These are phyloP conservation scores for Trematomus loennbergii DNA, from an alignment of 2,113 vertebrate species.

Conservation along the genomic window DNA sequence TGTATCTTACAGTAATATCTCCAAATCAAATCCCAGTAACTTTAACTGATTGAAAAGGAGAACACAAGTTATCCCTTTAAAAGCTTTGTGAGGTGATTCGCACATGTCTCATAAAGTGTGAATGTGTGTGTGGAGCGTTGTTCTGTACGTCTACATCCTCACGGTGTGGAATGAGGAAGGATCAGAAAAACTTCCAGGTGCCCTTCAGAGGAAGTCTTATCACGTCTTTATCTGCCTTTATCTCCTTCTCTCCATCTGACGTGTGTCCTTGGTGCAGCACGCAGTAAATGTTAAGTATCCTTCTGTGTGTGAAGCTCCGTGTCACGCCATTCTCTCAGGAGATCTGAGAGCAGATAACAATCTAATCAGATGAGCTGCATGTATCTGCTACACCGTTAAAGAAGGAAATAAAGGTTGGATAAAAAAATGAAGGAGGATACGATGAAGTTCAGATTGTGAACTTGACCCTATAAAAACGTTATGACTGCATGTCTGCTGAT, in stretches of 20 bases:
- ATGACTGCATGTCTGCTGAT: constrained; percentile 22
- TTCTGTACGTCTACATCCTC: neutral
- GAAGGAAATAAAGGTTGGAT: neutral
- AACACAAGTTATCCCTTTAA: neutral
- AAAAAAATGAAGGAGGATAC: neutral
- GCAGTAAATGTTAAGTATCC: constrained; percentile 56
- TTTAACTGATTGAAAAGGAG: neutral
- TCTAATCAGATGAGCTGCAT: constrained; percentile 33
- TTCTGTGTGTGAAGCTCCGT: constrained; percentile 1
- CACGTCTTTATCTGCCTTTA: constrained; percentile 56
- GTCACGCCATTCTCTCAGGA: neutral
- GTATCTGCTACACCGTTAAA: constrained; percentile 23
- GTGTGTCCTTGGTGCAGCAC: constrained; percentile 28
- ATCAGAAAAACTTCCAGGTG: neutral
- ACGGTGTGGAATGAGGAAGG: neutral
- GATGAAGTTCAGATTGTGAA: constrained; percentile 7
- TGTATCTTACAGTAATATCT: neutral
- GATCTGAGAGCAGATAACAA: constrained; percentile 56
- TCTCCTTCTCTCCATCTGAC: constrained; percentile 34
- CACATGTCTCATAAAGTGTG: neutral
- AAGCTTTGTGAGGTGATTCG: neutral
- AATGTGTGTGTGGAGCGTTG: neutral
- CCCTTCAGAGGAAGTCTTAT: constrained; percentile 47
- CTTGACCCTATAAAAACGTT: constrained; percentile 53
- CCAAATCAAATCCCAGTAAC: neutral